A percentile compares a stretch with the other conserved stretches of the same genome.
Conservation (phyloP, 1,140 invertebrate species). For the Aphelenchoides fujianensis region DNA sequence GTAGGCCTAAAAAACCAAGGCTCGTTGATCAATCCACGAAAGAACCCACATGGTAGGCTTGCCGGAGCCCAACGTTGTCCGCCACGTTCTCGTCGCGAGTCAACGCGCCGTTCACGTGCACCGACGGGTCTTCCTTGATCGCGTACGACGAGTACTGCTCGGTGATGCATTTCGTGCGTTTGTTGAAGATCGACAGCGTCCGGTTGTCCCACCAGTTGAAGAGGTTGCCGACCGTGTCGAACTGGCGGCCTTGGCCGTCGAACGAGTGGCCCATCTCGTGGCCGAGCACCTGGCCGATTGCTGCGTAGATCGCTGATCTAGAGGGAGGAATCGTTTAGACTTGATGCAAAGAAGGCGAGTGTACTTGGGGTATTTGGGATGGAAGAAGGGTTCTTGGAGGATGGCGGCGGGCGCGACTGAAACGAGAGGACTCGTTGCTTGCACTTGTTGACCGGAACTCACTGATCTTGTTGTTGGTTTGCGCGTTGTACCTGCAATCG, state of each 20-base stretch:
- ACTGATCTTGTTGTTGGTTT: conserved; percentile 49
- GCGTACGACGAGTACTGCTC: conserved; percentile 81
- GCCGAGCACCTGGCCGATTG: conserved; percentile 65
- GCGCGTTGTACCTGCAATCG: no score
- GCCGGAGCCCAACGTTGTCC: conserved; percentile 66
- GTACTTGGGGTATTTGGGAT: conserved; percentile 63
- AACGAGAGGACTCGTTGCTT: not conserved
- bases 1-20: conserved; percentile 54
- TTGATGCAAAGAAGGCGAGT: no score
- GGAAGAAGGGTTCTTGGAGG: conserved; percentile 55
- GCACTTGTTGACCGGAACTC: no score
- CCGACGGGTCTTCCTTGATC: conserved; percentile 64
- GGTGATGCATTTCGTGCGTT: conserved; percentile 72
- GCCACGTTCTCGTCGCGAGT: conserved; percentile 67
- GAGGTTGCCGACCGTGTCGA: conserved; percentile 50
- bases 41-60: conserved; percentile 62
- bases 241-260: conserved; percentile 55
- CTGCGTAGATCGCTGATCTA: conserved; percentile 56
- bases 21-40: not conserved
- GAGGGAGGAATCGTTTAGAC: conserved; percentile 41
- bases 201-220: conserved; percentile 64
- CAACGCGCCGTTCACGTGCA: conserved; percentile 63
- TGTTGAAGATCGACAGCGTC: conserved; percentile 40
- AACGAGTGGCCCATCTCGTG: conserved; percentile 57
- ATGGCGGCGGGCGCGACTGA: conserved; percentile 53